A percentile compares a stretch with the other conserved stretches of the same genome.
phyloP scores from a whole-genome alignment of 2,797 vertebrate species.

The Peromyscus attwateri region DNA sequence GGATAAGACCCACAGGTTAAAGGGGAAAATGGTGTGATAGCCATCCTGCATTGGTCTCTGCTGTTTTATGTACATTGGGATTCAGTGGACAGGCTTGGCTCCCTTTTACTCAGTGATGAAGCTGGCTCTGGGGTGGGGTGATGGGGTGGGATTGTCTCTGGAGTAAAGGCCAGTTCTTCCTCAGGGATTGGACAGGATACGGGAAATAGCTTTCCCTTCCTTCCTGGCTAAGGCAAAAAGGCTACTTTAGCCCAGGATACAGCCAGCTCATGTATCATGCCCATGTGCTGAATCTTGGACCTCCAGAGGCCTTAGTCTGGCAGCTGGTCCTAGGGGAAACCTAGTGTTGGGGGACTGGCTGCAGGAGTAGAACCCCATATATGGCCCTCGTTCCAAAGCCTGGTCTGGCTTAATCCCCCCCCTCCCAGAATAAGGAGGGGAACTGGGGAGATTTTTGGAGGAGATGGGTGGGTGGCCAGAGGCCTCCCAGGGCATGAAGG shows the following conservation, averaged over 20 bases:
- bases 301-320: background rate
- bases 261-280: background rate
- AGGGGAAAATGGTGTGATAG: background rate
- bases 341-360: background rate
- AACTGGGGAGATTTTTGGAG: background rate
- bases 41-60: accelerated
- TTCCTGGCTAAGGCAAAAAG: background rate
- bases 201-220: background rate
- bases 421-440: background rate
- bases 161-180: background rate
- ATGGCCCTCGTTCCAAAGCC: no score
- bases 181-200: accelerated
- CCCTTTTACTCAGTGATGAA: background rate
- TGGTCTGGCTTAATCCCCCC: background rate
- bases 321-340: background rate
- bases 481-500: background rate
- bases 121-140: background rate
- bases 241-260: background rate
- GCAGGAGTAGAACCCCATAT: background rate
- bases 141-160: background rate
- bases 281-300: background rate
- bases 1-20: background rate
- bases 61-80: background rate
- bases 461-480: background rate
- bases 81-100: background rate